Evolutionary conservation across 1,140 invertebrate genomes (phyloP).

Genomic region (Eupristina koningsbergeri): DNA sequence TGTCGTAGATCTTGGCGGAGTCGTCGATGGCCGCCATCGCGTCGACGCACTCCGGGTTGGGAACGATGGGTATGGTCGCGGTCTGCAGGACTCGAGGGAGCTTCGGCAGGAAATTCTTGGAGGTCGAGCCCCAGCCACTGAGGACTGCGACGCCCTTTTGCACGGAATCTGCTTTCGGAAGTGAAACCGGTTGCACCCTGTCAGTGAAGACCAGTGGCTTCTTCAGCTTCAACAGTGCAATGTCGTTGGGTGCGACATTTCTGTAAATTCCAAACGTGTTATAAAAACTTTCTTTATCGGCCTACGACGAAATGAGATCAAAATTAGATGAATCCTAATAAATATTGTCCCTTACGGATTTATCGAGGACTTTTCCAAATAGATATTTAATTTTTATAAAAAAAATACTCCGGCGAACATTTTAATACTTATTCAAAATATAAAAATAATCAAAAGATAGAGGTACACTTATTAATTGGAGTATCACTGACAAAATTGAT

Average conservation of each 20-base stretch:
- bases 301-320: no score
- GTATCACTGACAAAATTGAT: no score
- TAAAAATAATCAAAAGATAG: no score
- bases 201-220: conserved; percentile 73
- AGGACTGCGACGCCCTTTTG: conserved; percentile 55
- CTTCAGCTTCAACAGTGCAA: conserved; percentile 76
- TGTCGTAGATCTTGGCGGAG: conserved; percentile 53
- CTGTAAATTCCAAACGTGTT: neutral
- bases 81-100: neutral
- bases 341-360: no score
- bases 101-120: neutral
- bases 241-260: conserved; percentile 71
- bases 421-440: no score
- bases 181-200: conserved; percentile 71
- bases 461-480: no score
- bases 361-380: no score
- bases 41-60: neutral
- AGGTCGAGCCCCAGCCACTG: conserved; percentile 72
- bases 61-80: neutral
- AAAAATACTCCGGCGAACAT: no score
- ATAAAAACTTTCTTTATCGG: no score
- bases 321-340: no score
- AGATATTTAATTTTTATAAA: no score
- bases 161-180: conserved; percentile 65
- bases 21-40: neutral